Conservation (phyloP, 2,888 invertebrate species). For the Oxyteleia sp. region DNA sequence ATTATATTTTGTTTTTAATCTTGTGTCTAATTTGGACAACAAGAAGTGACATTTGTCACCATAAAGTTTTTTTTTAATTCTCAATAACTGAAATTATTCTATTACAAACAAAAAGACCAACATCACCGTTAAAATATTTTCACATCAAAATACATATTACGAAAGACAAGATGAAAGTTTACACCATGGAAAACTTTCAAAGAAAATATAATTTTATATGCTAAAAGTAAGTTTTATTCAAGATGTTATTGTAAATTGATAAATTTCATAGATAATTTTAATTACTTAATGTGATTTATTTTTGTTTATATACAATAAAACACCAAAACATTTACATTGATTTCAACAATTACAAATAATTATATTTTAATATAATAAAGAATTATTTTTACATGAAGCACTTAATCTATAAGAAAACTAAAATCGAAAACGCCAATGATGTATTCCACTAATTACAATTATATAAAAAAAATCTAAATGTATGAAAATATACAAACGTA, state of each 20-base stretch:
- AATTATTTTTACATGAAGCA: slow-evolving; percentile 25
- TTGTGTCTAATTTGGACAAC: not conserved
- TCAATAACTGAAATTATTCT: slow-evolving; percentile 3
- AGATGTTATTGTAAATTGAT: not conserved
- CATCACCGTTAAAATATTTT: slow-evolving; percentile 60
- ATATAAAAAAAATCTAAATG: too few species aligned
- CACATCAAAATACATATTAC: slow-evolving; percentile 8
- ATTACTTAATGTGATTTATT: slow-evolving; percentile 33
- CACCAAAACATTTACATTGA: slow-evolving; percentile 39
- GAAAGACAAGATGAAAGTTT: not conserved
- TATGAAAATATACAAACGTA: slow-evolving; percentile 64
- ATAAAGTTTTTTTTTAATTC: slow-evolving; percentile 17
- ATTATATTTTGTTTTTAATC: slow-evolving; percentile 7
- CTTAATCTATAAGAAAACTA: slow-evolving; percentile 33
- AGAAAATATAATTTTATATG: not conserved
- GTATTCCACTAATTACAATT: slow-evolving; percentile 13
- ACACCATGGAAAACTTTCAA: not conserved
- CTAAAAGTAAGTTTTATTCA: not conserved
- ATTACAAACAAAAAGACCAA: slow-evolving; percentile 57
- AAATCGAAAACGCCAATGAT: slow-evolving; percentile 15
- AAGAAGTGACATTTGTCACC: not conserved
- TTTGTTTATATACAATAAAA: slow-evolving; percentile 49
- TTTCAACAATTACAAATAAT: slow-evolving; percentile 38
- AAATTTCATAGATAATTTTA: not conserved
- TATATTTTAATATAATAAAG: slow-evolving; percentile 27